Conservation (phyloP, 2,113 vertebrate species). For the Hemiscyllium ocellatum region DNA sequence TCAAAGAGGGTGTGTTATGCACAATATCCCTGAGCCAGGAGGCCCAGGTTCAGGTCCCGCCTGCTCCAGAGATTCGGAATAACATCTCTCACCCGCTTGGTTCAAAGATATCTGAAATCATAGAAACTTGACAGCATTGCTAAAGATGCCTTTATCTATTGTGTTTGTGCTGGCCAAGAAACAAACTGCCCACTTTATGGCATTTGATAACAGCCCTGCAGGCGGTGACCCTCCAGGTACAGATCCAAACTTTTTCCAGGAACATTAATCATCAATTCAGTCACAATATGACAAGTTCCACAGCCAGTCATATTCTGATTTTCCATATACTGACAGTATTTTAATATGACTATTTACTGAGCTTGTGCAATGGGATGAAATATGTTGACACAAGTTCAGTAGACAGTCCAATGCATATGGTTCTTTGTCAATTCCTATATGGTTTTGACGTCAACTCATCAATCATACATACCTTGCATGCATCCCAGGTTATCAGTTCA, state of each 20-base stretch:
- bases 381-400: neutral
- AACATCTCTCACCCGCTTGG: no score
- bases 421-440: neutral
- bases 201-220: no score
- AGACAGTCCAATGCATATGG: neutral
- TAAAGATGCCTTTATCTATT: no score
- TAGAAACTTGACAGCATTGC: no score
- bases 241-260: neutral
- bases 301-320: neutral
- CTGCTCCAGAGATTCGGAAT: no score
- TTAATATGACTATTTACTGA: neutral
- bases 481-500: neutral
- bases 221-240: no score
- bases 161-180: no score
- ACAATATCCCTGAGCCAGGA: no score
- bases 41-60: no score
- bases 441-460: neutral
- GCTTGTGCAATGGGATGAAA: neutral
- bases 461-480: neutral
- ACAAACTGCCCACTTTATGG: no score
- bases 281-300: neutral
- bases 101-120: no score
- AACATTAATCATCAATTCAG: neutral
- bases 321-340: neutral
- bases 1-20: no score